Evolutionary conservation across 2,797 vertebrate genomes (phyloP).

Genomic region (Capromys pilorides): DNA sequence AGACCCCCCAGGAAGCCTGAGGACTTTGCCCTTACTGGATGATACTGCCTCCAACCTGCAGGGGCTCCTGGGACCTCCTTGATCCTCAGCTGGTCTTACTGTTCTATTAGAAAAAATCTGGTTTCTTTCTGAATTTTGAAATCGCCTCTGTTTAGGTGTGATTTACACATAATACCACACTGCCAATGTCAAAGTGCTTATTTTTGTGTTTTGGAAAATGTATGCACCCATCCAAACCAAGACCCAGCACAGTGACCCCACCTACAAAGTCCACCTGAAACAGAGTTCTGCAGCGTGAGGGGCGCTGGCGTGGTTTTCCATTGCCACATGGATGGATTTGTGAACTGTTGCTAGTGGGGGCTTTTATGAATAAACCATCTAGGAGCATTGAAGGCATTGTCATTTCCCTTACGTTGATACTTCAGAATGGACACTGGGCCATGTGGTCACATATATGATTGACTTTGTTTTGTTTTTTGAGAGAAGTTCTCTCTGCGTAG

Average conservation of each 20-base stretch:
- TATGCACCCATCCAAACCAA: not conserved
- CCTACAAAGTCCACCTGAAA: not conserved
- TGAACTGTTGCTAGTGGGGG: not conserved
- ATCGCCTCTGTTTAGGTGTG: not conserved
- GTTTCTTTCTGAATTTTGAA: not conserved
- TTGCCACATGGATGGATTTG: not conserved
- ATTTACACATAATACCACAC: fast-evolving
- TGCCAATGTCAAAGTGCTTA: fast-evolving
- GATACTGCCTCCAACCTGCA: not conserved
- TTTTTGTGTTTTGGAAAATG: not conserved
- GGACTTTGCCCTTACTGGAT: not conserved
- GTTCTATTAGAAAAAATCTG: not conserved
- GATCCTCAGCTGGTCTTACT: fast-evolving
- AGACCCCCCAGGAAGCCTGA: not conserved
- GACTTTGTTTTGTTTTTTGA: not conserved
- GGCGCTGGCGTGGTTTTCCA: not conserved
- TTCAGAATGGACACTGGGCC: not conserved
- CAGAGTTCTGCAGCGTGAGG: fast-evolving
- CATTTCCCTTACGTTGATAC: not conserved
- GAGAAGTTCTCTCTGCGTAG: not conserved
- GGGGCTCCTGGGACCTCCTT: not conserved
- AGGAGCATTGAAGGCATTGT: fast-evolving
- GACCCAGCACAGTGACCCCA: fast-evolving
- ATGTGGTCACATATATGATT: not conserved
- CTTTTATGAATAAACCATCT: not conserved